Evolutionary conservation across 2,888 invertebrate genomes (phyloP), one percentile per base, ranked within the genome.

Genomic region (Lithophane ornitopus): DNA sequence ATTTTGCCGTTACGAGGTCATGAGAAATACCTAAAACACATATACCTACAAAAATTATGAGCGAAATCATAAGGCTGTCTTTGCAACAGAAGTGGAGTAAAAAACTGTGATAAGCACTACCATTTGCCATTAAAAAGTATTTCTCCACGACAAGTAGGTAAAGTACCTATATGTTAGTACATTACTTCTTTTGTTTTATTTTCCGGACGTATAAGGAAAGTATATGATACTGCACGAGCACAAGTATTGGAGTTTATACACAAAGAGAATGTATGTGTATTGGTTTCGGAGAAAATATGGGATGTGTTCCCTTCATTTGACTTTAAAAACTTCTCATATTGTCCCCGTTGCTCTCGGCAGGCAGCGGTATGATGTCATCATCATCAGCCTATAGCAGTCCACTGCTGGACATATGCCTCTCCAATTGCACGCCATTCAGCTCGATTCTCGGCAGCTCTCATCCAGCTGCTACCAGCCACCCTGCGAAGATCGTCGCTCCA

Each of bases 231-330:
- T 49, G 41, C 39, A 65, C 9, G 39, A 46, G 62, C 22, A 19
- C 28, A 49, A 68, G 16, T 76, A 44, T 59, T 34, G 58, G 34
- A 59, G 52, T 68, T 76, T 22, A 41, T 34, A 76, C 34, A 76
- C 59, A 52, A 67, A 68, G 34, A 59, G 49, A 52, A 76, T 44
- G 16, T 49, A 8, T 34, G 9, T 44, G 14, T 59, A 59, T 67
- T 76, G 76, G 44, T 52, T 44, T 7, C n/a, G 41, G 4, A 39
- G 22, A 22, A 59, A 52, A 52, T 22, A 11, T 52, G 6, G 22
- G 59, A 26, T 59, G 19, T 11, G 11, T 14, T 58, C 14, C 2
- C 28, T 68, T 16, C 16, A 44, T 67, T 52, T 66, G n/a, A 66
- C 19, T 75, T 39, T 28, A 16, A 34, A 19, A 74, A 16, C 12